A percentile compares a stretch with the other conserved stretches of the same genome.
These are phyloP conservation scores for Ceratina australensis DNA, from an alignment of 1,140 invertebrate species.

Conservation along the genomic window DNA sequence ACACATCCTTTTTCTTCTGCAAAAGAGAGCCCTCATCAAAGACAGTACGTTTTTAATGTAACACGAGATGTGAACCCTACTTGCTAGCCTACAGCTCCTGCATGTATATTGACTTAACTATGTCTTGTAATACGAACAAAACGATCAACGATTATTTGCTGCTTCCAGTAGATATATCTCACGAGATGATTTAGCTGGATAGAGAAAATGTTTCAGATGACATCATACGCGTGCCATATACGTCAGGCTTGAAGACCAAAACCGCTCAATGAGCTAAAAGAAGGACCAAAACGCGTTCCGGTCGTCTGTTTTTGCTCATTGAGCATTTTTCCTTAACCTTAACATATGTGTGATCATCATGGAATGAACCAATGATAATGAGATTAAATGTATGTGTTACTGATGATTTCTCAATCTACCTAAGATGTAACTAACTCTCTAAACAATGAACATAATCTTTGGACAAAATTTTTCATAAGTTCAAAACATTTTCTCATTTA, in stretches of 20 bases:
- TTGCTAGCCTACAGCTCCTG: constrained; percentile 59
- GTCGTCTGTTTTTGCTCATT: too few relatives aligned
- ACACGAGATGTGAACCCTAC: constrained; percentile 72
- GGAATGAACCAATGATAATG: constrained; percentile 19
- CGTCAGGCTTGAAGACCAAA: too few relatives aligned
- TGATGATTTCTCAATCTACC: neutral
- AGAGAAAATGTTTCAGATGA: constrained; percentile 57
- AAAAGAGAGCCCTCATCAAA: constrained; percentile 80
- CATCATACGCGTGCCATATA: too few relatives aligned
- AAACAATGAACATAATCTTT: neutral
- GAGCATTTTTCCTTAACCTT: neutral
- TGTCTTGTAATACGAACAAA: constrained; percentile 40
- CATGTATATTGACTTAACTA: constrained; percentile 42
- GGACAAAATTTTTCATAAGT: neutral
- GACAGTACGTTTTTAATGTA: constrained; percentile 77
- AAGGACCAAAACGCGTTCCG: neutral
- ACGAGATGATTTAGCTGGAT: constrained; percentile 25
- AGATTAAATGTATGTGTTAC: constrained; percentile 15
- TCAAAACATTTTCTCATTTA: constrained; percentile 58
- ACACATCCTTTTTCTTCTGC: constrained; percentile 80
- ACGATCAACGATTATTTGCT: constrained; percentile 38
- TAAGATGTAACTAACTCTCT: neutral
- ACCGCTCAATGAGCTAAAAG: neutral
- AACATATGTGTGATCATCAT: constrained; percentile 3
- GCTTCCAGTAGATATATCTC: constrained; percentile 22